These are phyloP conservation scores for Ptilodon capucinus DNA, from an alignment of 2,888 invertebrate genomes.

Conservation along the genomic window DNA sequence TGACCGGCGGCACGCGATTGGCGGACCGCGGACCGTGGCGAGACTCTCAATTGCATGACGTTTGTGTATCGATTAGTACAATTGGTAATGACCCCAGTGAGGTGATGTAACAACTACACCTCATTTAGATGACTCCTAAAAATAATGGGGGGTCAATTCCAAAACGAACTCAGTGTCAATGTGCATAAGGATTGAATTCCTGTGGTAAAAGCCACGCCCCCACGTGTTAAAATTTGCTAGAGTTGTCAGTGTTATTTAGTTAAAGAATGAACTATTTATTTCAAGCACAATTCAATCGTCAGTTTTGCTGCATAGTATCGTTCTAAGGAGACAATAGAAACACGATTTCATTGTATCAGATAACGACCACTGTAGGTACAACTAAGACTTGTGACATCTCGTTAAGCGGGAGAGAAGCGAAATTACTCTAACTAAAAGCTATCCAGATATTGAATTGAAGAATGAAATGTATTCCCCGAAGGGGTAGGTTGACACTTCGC, in stretches of 20 bases:
- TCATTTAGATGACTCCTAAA: too few relatives aligned
- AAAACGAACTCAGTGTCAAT: too few relatives aligned
- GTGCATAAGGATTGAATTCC: too few relatives aligned
- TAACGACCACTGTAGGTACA: not conserved
- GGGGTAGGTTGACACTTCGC: too few relatives aligned
- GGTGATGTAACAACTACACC: not conserved
- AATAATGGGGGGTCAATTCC: too few relatives aligned
- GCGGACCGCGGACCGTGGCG: constrained; percentile 33
- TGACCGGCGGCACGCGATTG: constrained; percentile 41
- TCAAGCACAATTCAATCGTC: not conserved
- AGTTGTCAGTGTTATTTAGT: too few relatives aligned
- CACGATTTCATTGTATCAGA: constrained; percentile 2
- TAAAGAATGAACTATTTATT: too few relatives aligned
- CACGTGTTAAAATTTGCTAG: too few relatives aligned
- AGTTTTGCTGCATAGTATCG: not conserved
- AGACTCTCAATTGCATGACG: constrained; percentile 19
- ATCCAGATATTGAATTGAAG: not conserved
- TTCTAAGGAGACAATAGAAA: constrained; percentile 1
- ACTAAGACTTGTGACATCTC: not conserved
- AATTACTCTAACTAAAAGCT: too few relatives aligned
- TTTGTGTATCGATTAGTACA: constrained; percentile 25
- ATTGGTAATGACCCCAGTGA: constrained; percentile 21
- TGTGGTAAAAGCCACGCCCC: too few relatives aligned
- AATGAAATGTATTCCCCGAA: not conserved
- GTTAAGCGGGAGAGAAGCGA: not conserved